phyloP scores from a whole-genome alignment of 2,113 vertebrate genomes.

The Microcebus jonahi region DNA sequence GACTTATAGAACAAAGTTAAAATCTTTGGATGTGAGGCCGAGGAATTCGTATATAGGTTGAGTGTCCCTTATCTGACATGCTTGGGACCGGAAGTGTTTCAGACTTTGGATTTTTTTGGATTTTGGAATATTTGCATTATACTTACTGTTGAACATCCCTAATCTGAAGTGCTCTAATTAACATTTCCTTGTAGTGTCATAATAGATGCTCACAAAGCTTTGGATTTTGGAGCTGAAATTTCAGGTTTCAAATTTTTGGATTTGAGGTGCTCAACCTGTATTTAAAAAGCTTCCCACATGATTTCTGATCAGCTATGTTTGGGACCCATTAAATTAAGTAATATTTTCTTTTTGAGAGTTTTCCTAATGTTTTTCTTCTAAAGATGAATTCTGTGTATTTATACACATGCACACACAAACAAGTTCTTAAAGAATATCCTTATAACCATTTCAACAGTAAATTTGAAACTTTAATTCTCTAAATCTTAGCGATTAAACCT shows the following conservation, averaged over 20 bases:
- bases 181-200: background rate
- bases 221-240: background rate
- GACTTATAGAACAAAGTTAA: background rate
- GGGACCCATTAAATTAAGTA: slow-evolving; percentile 17
- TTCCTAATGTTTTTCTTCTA: background rate
- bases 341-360: slow-evolving; percentile 27
- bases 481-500: slow-evolving; percentile 30
- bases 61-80: background rate
- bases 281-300: background rate
- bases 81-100: background rate
- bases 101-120: background rate
- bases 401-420: background rate
- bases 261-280: background rate
- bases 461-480: slow-evolving; percentile 48
- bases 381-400: background rate
- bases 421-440: slow-evolving; percentile 19
- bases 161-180: background rate
- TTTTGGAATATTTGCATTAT: background rate
- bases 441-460: background rate
- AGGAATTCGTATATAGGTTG: background rate
- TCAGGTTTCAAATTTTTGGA: background rate
- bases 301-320: background rate
- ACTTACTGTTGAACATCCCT: background rate
- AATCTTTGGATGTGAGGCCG: background rate
- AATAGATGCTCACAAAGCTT: background rate